These are phyloP conservation scores for Sylvia atricapilla DNA, from an alignment of 2,113 vertebrate genomes.

Conservation along the genomic window DNA sequence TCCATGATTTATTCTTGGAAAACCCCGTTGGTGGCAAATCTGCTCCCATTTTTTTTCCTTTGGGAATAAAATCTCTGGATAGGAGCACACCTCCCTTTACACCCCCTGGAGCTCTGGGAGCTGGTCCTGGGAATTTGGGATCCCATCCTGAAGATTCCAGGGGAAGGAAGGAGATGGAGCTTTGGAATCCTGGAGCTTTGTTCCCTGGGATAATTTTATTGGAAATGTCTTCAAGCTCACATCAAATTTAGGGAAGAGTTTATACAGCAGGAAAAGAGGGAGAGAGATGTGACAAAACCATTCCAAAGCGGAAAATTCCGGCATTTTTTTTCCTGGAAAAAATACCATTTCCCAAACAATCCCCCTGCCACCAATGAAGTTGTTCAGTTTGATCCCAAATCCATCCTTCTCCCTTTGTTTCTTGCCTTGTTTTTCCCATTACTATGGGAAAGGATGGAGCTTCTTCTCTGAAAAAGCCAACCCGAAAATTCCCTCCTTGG, in stretches of 20 bases:
- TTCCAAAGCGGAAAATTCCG: background rate
- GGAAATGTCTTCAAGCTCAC: fast-evolving
- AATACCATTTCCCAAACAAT: background rate
- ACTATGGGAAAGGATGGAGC: background rate
- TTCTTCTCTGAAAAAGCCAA: background rate
- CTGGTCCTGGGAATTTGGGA: fast-evolving
- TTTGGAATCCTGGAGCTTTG: background rate
- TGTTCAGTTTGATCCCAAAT: background rate
- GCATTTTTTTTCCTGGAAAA: background rate
- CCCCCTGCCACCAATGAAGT: too few relatives aligned
- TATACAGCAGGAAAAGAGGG: background rate
- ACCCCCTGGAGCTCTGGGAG: background rate
- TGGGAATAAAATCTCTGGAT: background rate
- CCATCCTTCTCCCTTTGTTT: fast-evolving
- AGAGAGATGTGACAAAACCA: background rate
- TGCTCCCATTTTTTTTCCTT: background rate
- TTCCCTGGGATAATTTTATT: background rate
- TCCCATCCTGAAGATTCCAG: background rate
- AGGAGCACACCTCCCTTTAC: fast-evolving
- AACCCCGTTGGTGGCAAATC: fast-evolving
- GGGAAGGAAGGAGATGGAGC: fast-evolving
- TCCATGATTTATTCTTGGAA: background rate
- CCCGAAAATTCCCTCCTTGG: background rate
- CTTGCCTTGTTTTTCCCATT: background rate
- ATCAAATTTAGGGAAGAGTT: background rate